phyloP scores from a whole-genome alignment of 2,797 vertebrate genomes.

The Gila robusta region DNA sequence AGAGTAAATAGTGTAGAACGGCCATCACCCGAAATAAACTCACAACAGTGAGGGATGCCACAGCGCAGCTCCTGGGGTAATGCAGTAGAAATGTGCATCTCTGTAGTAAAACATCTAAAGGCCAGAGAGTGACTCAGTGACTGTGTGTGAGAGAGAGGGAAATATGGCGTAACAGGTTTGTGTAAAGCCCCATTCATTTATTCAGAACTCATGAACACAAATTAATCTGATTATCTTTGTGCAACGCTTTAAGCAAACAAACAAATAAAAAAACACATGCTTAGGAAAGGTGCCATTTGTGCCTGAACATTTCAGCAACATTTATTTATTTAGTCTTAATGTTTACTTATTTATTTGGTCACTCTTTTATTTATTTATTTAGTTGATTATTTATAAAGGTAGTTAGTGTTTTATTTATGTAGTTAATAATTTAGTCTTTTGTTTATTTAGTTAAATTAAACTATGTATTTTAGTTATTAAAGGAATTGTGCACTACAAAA shows the following conservation, averaged over 20 bases:
- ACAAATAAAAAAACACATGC: not conserved
- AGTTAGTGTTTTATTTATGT: too few species aligned
- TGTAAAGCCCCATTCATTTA: slow-evolving; percentile 37
- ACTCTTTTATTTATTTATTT: not conserved
- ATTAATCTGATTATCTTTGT: slow-evolving; percentile 31
- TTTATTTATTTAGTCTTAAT: not conserved
- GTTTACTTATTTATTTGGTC: not conserved
- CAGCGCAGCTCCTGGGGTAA: slow-evolving; percentile 12
- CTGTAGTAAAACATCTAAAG: slow-evolving; percentile 37
- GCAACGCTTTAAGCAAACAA: slow-evolving; percentile 3
- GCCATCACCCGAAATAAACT: not conserved
- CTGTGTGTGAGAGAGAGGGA: not conserved
- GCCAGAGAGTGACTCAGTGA: slow-evolving; percentile 42
- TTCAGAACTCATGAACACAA: slow-evolving; percentile 28
- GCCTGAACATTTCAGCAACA: not conserved
- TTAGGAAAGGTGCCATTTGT: not conserved
- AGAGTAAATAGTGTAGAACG: not conserved
- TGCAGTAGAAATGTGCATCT: slow-evolving; percentile 15
- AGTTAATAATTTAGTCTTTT: too few species aligned
- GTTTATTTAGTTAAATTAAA: too few species aligned
- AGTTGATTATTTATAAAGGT: not conserved
- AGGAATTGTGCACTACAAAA: too few species aligned
- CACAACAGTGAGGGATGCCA: slow-evolving; percentile 5
- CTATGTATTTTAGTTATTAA: too few species aligned
- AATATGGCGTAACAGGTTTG: slow-evolving; percentile 33